Evolutionary conservation across 1,140 invertebrate genomes (phyloP).

Genomic region (Trinorchestia longiramus): DNA sequence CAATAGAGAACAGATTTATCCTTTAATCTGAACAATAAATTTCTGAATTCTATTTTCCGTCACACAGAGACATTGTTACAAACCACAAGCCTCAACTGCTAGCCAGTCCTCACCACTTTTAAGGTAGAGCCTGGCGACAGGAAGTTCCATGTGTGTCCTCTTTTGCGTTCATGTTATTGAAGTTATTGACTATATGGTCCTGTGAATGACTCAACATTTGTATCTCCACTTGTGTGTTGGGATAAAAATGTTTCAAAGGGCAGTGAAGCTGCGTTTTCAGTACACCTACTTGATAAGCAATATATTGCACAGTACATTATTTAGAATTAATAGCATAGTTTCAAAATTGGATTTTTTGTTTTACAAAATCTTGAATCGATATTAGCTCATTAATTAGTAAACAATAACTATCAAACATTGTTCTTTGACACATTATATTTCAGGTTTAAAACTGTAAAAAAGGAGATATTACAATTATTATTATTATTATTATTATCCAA

Average conservation of each 20-base stretch:
- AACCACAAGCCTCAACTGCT: too few species aligned
- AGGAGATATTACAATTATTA: not conserved
- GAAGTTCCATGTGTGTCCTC: not conserved
- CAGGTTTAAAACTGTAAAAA: not conserved
- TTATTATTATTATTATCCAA: too few species aligned
- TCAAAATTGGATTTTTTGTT: too few species aligned
- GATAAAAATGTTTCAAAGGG: not conserved
- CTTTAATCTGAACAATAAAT: not conserved
- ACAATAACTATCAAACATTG: not conserved
- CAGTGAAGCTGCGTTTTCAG: not conserved
- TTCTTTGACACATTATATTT: not conserved
- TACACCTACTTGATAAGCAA: not conserved
- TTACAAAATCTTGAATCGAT: too few species aligned
- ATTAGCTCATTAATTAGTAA: not conserved
- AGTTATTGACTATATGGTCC: not conserved
- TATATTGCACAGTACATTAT: not conserved
- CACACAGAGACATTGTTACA: not conserved
- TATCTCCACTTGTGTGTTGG: not conserved
- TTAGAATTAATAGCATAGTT: too few species aligned
- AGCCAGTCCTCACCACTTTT: not conserved
- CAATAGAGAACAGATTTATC: not conserved
- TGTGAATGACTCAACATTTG: not conserved
- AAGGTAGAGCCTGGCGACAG: too few species aligned
- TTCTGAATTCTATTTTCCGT: not conserved
- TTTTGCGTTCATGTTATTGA: not conserved